These are phyloP conservation scores for Zaprionus ghesquierei DNA, from an alignment of 1,140 invertebrate genomes.

Conservation along the genomic window DNA sequence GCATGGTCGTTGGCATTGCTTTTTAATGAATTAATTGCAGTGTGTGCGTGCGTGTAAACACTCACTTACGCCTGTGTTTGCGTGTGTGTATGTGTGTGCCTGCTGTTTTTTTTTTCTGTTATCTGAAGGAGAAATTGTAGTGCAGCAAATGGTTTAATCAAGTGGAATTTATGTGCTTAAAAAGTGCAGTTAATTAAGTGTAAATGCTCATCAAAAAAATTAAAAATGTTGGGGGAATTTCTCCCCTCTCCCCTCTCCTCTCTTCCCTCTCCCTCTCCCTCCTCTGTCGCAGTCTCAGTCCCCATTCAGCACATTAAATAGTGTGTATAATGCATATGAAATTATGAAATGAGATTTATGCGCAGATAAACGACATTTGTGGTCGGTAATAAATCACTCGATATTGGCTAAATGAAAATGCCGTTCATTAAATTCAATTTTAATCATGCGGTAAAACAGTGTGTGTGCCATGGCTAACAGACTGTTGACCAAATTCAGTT, in stretches of 20 bases:
- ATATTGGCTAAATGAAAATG: constrained; percentile 39
- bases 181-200: constrained; percentile 78
- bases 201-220: constrained; percentile 64
- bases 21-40: constrained; percentile 76
- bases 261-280: background rate
- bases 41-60: constrained; percentile 9
- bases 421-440: constrained; percentile 63
- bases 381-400: constrained; percentile 62
- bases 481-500: constrained; percentile 14
- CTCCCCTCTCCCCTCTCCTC: no score
- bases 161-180: constrained; percentile 78
- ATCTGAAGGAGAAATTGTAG: constrained; percentile 55
- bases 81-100: background rate
- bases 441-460: constrained; percentile 20
- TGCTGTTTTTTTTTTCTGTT: constrained; percentile 22
- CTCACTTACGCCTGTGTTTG: background rate
- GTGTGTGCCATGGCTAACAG: constrained; percentile 27
- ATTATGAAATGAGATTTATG: constrained; percentile 57
- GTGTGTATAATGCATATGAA: constrained; percentile 16
- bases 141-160: constrained; percentile 78
- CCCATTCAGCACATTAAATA: constrained; percentile 32
- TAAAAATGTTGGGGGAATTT: constrained; percentile 8
- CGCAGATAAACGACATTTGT: constrained; percentile 53
- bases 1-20: constrained; percentile 55
- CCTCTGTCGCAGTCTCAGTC: no score